These are phyloP conservation scores for Drosophila planitibia DNA, from an alignment of 2,888 invertebrate species.

Conservation along the genomic window DNA sequence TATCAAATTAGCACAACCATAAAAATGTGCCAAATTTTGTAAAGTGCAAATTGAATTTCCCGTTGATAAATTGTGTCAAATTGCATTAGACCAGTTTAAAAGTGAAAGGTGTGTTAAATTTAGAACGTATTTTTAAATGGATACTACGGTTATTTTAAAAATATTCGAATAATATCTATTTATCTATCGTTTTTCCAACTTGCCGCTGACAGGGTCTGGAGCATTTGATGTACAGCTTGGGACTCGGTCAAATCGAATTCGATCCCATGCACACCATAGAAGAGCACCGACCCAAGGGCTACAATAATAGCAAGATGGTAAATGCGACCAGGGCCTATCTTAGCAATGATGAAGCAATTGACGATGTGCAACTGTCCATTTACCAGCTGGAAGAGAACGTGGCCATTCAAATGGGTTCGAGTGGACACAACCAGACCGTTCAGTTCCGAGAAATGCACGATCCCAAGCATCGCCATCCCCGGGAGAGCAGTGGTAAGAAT, in stretches of 20 bases:
- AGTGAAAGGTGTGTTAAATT: background rate
- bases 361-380: conserved; percentile 51
- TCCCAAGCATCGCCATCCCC: conserved; percentile 84
- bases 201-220: conserved; percentile 87
- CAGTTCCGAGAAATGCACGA: conserved; percentile 85
- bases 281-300: conserved; percentile 82
- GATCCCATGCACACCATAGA: conserved; percentile 83
- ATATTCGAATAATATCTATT: background rate
- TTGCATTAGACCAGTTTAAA: background rate
- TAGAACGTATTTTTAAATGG: background rate
- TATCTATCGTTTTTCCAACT: background rate
- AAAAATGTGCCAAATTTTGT: conserved; percentile 25
- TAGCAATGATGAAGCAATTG: conserved; percentile 44
- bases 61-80: conserved; percentile 2
- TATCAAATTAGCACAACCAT: conserved; percentile 18
- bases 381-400: conserved; percentile 13
- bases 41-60: conserved; percentile 39
- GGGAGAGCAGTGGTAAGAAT: conserved; percentile 84
- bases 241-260: conserved; percentile 88
- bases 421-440: conserved; percentile 31
- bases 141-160: background rate
- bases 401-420: conserved; percentile 21
- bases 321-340: conserved; percentile 29
- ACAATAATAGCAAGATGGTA: conserved; percentile 49
- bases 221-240: conserved; percentile 88